phyloP scores from a whole-genome alignment of 2,888 invertebrate genomes.

The Zaprionus bogoriensis region DNA sequence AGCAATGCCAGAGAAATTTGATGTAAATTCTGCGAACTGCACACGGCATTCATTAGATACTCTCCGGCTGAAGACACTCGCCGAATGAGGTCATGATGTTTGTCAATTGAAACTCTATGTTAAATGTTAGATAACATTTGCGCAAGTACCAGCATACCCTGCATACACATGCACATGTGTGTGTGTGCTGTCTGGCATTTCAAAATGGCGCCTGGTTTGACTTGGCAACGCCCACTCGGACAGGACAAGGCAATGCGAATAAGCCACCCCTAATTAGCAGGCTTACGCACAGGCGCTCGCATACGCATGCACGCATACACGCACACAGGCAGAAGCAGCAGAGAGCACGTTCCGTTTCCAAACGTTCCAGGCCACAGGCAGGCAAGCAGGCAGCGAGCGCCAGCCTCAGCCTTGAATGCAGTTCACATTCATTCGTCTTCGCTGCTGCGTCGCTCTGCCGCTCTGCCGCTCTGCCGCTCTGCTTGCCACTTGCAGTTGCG shows the following conservation, averaged over 20 bases:
- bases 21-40: conserved; percentile 65
- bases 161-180: background rate
- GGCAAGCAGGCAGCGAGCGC: conserved; percentile 1
- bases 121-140: conserved; percentile 34
- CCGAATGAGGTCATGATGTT: conserved; percentile 61
- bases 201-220: conserved; percentile 73
- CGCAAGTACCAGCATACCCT: too few species aligned
- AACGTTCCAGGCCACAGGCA: conserved; percentile 3
- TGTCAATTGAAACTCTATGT: conserved; percentile 34
- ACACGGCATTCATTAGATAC: conserved; percentile 66
- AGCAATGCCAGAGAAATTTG: conserved; percentile 67
- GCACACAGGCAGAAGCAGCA: background rate
- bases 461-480: conserved; percentile 13
- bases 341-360: conserved; percentile 1
- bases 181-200: conserved; percentile 21
- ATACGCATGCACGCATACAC: background rate
- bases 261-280: conserved; percentile 68
- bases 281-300: conserved; percentile 22
- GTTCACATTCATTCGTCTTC: conserved; percentile 39
- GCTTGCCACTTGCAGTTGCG: conserved; percentile 63
- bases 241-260: conserved; percentile 58
- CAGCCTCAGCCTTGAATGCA: conserved; percentile 46
- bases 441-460: conserved; percentile 27
- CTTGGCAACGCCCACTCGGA: conserved; percentile 51
- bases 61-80: conserved; percentile 1